These are phyloP conservation scores for Tragelaphus scriptus DNA, from an alignment of 2,113 vertebrate species.

Conservation along the genomic window DNA sequence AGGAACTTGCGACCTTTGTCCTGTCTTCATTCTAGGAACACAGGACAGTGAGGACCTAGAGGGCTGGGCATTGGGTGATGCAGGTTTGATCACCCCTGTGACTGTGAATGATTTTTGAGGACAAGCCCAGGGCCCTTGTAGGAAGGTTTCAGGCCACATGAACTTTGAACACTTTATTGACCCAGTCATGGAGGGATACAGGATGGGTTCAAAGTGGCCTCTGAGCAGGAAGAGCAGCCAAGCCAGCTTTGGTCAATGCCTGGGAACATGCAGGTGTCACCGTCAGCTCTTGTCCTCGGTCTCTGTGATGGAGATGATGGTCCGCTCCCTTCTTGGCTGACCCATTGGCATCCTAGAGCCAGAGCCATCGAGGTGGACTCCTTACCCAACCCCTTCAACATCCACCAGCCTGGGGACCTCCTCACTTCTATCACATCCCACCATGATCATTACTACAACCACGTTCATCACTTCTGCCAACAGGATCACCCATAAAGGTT, in stretches of 20 bases:
- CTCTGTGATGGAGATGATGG: neutral
- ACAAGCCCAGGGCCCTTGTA: neutral
- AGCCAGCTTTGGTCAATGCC: neutral
- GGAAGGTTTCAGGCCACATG: neutral
- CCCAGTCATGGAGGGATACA: neutral
- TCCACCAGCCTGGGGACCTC: neutral
- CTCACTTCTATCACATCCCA: neutral
- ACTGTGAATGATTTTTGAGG: neutral
- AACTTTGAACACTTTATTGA: neutral
- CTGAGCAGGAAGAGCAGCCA: accelerated
- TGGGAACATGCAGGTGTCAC: neutral
- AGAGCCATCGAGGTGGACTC: neutral
- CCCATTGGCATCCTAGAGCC: neutral
- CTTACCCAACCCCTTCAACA: neutral
- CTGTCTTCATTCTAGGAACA: neutral
- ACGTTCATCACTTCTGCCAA: too few species aligned
- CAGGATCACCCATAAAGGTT: neutral
- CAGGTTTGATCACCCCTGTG: neutral
- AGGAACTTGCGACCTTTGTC: neutral
- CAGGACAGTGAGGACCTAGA: neutral
- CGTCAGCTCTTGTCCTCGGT: neutral
- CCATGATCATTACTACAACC: neutral
- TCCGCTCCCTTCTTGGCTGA: neutral
- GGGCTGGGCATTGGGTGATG: accelerated
- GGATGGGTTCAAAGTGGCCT: neutral